phyloP scores from a whole-genome alignment of 2,888 invertebrate genomes.

The Watsonalla cultraria region DNA sequence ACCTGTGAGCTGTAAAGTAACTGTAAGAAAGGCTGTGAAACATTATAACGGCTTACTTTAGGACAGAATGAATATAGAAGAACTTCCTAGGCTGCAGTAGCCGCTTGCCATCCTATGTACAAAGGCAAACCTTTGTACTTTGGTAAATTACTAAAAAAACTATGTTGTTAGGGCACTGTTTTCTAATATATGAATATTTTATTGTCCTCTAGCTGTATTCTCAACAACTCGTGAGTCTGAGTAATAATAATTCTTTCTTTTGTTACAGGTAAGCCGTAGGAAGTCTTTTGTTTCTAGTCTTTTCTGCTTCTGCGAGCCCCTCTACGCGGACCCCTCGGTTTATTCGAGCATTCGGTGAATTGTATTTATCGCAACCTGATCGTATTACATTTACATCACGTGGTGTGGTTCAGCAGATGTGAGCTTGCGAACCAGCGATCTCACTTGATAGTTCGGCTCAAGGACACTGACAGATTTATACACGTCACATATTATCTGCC shows the following conservation, averaged over 20 bases:
- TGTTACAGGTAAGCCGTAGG: constrained; percentile 64
- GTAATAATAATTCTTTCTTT: constrained; percentile 42
- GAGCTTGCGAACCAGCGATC: constrained; percentile 3
- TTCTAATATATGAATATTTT: constrained; percentile 8
- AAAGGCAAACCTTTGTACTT: too few relatives aligned
- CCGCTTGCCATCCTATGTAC: too few relatives aligned
- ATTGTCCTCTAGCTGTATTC: constrained; percentile 15
- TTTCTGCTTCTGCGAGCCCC: constrained; percentile 15
- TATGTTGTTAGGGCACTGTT: not conserved
- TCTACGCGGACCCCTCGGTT: constrained; percentile 11
- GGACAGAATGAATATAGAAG: too few relatives aligned
- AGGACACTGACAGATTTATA: too few relatives aligned
- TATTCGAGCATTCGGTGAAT: constrained; percentile 1
- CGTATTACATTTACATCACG: constrained; percentile 1
- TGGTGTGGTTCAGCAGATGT: constrained; percentile 18
- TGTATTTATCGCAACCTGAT: constrained; percentile 16
- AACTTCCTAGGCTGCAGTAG: too few relatives aligned
- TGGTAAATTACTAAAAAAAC: too few relatives aligned
- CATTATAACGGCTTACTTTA: too few relatives aligned
- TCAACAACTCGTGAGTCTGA: constrained; percentile 23
- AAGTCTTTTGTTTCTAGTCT: constrained; percentile 39
- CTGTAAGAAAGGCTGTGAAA: too few relatives aligned
- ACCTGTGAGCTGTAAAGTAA: too few relatives aligned
- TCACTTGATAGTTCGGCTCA: too few relatives aligned
- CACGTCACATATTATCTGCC: too few relatives aligned